A percentile compares a stretch with the other conserved stretches of the same genome.
Evolutionary conservation across 2,113 vertebrate genomes (phyloP).

Genomic region (Nerophis ophidion): DNA sequence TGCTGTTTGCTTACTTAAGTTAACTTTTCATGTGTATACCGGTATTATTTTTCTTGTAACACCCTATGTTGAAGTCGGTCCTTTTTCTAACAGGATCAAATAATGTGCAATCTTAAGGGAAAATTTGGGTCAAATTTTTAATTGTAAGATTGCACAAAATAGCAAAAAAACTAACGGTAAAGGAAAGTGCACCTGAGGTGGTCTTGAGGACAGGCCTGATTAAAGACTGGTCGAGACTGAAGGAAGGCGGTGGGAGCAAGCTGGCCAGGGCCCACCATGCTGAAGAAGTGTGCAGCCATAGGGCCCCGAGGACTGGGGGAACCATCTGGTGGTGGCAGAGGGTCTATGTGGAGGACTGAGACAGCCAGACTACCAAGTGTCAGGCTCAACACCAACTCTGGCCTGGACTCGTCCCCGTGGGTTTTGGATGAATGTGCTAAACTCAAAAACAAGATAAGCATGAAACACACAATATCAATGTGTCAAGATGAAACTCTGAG

Average conservation of each 20-base stretch:
- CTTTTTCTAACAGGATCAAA: too few relatives aligned
- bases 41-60: too few relatives aligned
- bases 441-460: slow-evolving; percentile 43
- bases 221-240: slow-evolving; percentile 80
- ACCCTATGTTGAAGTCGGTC: too few relatives aligned
- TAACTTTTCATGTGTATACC: too few relatives aligned
- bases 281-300: slow-evolving; percentile 87
- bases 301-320: slow-evolving; percentile 80
- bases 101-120: too few relatives aligned
- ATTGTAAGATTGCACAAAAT: neutral
- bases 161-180: neutral
- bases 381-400: slow-evolving; percentile 86
- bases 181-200: slow-evolving; percentile 83
- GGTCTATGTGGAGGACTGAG: slow-evolving; percentile 95
- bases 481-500: slow-evolving; percentile 1
- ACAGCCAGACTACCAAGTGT: slow-evolving; percentile 79
- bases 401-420: slow-evolving; percentile 88
- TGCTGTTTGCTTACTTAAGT: too few relatives aligned
- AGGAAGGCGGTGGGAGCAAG: slow-evolving; percentile 78
- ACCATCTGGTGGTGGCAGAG: slow-evolving; percentile 85
- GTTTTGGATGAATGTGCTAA: slow-evolving; percentile 86
- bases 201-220: slow-evolving; percentile 91
- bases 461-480: neutral
- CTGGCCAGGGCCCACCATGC: slow-evolving; percentile 72
- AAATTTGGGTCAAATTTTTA: too few relatives aligned